Evolutionary conservation across 2,797 vertebrate genomes (phyloP).

Genomic region (Liasis olivaceus): DNA sequence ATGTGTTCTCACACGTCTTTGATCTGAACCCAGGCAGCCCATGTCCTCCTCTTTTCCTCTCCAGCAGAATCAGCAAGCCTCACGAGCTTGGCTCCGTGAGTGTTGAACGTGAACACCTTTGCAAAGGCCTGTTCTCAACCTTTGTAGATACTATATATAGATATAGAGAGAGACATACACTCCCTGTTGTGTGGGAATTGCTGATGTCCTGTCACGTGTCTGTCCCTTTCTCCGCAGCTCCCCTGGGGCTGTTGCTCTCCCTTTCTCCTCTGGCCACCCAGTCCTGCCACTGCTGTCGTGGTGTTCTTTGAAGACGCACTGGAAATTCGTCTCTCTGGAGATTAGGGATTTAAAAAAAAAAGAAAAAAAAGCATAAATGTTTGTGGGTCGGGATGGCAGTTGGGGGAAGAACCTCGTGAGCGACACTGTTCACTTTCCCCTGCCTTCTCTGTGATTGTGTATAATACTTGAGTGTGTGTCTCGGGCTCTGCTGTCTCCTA

Average conservation of each 20-base stretch:
- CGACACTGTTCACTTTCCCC: conserved; percentile 69
- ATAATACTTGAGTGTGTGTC: conserved; percentile 84
- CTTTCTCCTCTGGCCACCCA: conserved; percentile 48
- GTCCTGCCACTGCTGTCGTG: conserved; percentile 54
- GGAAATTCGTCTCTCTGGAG: conserved; percentile 9
- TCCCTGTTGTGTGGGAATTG: conserved; percentile 56
- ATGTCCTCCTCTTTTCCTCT: neutral
- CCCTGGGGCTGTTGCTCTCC: conserved; percentile 53
- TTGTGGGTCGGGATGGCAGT: conserved; percentile 50
- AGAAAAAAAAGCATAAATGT: neutral
- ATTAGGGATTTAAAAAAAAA: neutral
- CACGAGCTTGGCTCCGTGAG: neutral
- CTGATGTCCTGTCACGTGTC: conserved; percentile 47
- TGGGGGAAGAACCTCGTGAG: conserved; percentile 55
- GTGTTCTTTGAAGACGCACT: conserved; percentile 57
- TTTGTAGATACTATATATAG: conserved; percentile 36
- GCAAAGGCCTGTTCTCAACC: neutral
- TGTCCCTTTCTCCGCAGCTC: conserved; percentile 41
- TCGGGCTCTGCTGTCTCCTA: conserved; percentile 88
- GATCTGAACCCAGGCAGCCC: neutral
- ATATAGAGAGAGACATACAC: conserved; percentile 10
- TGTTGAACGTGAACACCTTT: accelerated
- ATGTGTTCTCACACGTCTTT: neutral
- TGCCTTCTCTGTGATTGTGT: conserved; percentile 87
- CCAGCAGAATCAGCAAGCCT: neutral